These are phyloP conservation scores for Drosophila demipolita DNA, from an alignment of 2,888 invertebrate species.

Conservation along the genomic window DNA sequence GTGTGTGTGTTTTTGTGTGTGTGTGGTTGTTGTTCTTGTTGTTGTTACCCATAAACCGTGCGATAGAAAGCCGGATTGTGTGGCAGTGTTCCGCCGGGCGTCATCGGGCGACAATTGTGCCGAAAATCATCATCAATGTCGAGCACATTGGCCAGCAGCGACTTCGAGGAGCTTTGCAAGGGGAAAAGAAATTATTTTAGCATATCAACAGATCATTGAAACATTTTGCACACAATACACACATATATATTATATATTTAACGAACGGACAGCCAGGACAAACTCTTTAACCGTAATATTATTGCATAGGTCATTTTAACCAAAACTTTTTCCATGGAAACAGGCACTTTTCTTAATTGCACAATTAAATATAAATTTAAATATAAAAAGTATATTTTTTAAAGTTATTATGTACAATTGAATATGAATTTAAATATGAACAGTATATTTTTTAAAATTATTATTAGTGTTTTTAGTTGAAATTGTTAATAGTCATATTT, in stretches of 20 bases:
- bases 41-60: slow-evolving; percentile 89
- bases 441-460: background rate
- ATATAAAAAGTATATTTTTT: background rate
- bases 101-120: slow-evolving; percentile 91
- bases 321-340: background rate
- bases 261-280: background rate
- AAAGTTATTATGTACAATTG: background rate
- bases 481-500: background rate
- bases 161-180: slow-evolving; percentile 91
- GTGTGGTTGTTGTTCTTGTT: slow-evolving; percentile 19
- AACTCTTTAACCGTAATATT: background rate
- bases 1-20: background rate
- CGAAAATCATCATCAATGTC: slow-evolving; percentile 99
- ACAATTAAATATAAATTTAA: background rate
- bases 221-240: background rate
- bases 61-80: slow-evolving; percentile 89
- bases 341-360: background rate
- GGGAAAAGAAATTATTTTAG: slow-evolving; percentile 27
- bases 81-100: slow-evolving; percentile 87
- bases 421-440: background rate
- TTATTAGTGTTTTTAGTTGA: background rate
- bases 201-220: slow-evolving; percentile 41
- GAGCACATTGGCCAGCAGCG: slow-evolving; percentile 97
- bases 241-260: too few species aligned
- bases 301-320: too few species aligned